These are phyloP conservation scores for Gymnobelideus leadbeateri DNA, from an alignment of 2,113 vertebrate genomes.

Conservation along the genomic window DNA sequence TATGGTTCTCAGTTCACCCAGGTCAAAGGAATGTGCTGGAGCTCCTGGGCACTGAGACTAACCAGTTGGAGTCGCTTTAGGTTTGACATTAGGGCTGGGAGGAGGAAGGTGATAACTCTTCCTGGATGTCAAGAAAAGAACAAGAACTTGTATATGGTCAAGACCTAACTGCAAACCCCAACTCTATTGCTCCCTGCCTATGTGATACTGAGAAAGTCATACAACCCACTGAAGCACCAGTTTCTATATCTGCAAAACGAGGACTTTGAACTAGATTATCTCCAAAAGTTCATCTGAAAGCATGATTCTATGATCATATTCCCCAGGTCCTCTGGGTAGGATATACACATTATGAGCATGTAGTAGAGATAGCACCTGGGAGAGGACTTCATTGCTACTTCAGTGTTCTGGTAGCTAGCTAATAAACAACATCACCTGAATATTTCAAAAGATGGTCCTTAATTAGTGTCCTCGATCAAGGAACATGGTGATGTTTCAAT, in stretches of 20 bases:
- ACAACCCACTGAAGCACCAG: background rate
- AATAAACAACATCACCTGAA: background rate
- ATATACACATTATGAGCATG: background rate
- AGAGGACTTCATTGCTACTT: background rate
- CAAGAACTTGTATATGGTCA: background rate
- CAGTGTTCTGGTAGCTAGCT: background rate
- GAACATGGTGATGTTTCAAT: background rate
- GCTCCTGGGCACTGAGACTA: background rate
- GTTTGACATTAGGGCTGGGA: background rate
- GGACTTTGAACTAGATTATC: background rate
- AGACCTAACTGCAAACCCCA: background rate
- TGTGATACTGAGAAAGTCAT: background rate
- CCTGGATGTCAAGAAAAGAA: background rate
- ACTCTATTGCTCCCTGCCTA: background rate
- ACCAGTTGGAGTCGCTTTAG: background rate
- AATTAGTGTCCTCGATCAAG: background rate
- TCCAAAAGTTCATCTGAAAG: background rate
- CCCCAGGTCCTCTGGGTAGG: background rate
- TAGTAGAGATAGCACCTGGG: background rate
- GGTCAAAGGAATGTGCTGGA: background rate
- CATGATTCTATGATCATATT: background rate
- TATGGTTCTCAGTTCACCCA: slow-evolving; percentile 1
- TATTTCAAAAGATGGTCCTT: background rate
- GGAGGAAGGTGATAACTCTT: background rate
- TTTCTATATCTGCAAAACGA: background rate